phyloP scores from a whole-genome alignment of 1,140 invertebrate genomes.

The Oppia nitens region DNA sequence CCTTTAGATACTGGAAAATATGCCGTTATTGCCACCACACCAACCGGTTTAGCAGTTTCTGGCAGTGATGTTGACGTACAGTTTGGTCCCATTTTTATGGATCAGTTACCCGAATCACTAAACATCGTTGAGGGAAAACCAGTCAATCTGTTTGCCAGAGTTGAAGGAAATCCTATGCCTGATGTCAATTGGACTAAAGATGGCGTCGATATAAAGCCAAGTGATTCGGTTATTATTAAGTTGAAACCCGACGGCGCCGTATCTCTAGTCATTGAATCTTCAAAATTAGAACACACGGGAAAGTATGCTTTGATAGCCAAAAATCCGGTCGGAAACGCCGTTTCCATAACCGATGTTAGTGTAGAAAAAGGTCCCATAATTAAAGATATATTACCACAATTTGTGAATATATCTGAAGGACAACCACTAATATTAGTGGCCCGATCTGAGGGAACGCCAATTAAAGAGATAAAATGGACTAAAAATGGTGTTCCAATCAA shows the following conservation, averaged over 20 bases:
- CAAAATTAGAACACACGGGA: constrained; percentile 28
- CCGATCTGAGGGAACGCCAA: constrained; percentile 20
- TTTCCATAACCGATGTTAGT: background rate
- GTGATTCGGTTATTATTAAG: constrained; percentile 15
- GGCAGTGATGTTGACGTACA: background rate
- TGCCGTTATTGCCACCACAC: constrained; percentile 65
- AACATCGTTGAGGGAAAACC: constrained; percentile 45
- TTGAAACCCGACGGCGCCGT: constrained; percentile 31
- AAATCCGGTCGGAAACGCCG: constrained; percentile 22
- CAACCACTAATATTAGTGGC: constrained; percentile 51
- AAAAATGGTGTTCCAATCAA: constrained; percentile 48
- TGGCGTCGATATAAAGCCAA: constrained; percentile 5
- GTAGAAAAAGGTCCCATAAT: constrained; percentile 1
- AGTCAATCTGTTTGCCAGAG: background rate
- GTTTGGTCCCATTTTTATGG: background rate
- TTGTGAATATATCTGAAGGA: constrained; percentile 1
- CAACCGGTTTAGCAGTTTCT: background rate
- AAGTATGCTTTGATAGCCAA: constrained; percentile 27
- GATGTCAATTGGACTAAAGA: constrained; percentile 18
- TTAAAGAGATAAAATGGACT: constrained; percentile 21
- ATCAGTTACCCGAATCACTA: constrained; percentile 3
- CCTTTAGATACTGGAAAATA: constrained; percentile 79
- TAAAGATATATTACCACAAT: constrained; percentile 9
- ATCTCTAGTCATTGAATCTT: constrained; percentile 30
- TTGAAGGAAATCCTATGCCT: background rate